Percentiles rank a stretch among this genome's conserved stretches.
Conservation (phyloP, 2,888 invertebrate species). For the Sminthurinus aureus region DNA sequence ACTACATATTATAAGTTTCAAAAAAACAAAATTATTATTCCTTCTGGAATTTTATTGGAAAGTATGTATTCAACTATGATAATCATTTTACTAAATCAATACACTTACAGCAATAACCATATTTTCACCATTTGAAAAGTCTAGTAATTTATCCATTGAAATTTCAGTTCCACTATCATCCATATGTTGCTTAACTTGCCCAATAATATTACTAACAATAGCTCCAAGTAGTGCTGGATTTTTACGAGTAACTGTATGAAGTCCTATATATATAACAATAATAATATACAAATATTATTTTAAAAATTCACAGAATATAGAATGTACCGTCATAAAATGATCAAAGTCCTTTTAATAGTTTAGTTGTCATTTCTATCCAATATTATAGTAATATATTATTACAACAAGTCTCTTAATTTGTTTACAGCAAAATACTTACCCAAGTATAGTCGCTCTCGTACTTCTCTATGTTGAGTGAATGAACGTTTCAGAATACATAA, state of each 20-base stretch:
- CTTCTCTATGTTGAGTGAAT: slow-evolving; percentile 53
- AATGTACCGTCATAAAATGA: not conserved
- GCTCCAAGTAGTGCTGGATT: slow-evolving; percentile 54
- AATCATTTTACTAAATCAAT: not conserved
- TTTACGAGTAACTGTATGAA: slow-evolving; percentile 47
- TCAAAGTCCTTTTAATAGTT: no score
- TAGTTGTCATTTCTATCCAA: not conserved
- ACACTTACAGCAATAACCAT: slow-evolving; percentile 23
- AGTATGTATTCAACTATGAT: not conserved
- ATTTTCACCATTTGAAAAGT: slow-evolving; percentile 19
- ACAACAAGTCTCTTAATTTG: not conserved
- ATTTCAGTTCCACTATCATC: slow-evolving; percentile 21
- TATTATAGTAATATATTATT: not conserved
- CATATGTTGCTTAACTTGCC: slow-evolving; percentile 46
- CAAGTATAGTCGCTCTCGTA: slow-evolving; percentile 52
- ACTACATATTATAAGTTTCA: no score
- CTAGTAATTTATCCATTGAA: slow-evolving; percentile 11
- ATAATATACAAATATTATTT: no score
- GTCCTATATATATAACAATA: slow-evolving; percentile 42
- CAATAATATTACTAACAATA: slow-evolving; percentile 48
- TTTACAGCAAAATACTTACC: slow-evolving; percentile 41
- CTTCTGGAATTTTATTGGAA: no score
- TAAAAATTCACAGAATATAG: not conserved
- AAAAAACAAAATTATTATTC: not conserved
- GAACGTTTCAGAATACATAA: slow-evolving; percentile 51